phyloP scores from a whole-genome alignment of 2,797 vertebrate species.

The Cuculus canorus region DNA sequence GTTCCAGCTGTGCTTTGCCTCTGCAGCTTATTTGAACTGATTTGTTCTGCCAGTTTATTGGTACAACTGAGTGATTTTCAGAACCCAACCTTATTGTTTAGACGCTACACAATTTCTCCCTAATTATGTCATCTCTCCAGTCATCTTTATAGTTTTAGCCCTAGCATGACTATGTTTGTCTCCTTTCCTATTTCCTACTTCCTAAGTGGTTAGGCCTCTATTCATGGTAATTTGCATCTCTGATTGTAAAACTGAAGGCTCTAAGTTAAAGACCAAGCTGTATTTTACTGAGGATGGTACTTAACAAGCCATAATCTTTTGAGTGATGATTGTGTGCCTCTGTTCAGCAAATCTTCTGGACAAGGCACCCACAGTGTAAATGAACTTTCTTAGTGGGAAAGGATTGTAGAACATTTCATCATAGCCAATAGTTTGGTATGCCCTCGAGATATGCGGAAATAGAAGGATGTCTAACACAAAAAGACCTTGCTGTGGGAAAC shows the following conservation, averaged over 20 bases:
- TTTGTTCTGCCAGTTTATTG: conserved; percentile 64
- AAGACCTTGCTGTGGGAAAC: neutral
- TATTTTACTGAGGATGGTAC: neutral
- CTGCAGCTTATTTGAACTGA: conserved; percentile 56
- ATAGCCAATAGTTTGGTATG: neutral
- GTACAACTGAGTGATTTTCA: conserved; percentile 51
- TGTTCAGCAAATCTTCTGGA: neutral
- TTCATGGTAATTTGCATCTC: neutral
- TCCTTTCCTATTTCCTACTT: neutral
- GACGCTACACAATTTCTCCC: neutral
- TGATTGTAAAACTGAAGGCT: neutral
- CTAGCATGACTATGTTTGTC: neutral
- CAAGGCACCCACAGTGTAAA: neutral
- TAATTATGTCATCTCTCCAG: conserved; percentile 31
- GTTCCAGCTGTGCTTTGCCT: conserved; percentile 61
- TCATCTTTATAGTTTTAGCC: neutral
- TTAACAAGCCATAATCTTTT: neutral
- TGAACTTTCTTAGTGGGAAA: neutral
- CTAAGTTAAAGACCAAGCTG: neutral
- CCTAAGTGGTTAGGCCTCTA: neutral
- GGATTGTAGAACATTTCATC: neutral
- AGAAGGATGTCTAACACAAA: neutral
- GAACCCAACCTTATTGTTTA: conserved; percentile 15
- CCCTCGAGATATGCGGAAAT: neutral
- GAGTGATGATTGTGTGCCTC: neutral